Evolutionary conservation across 2,797 vertebrate genomes (phyloP).

Genomic region (Dermochelys coriacea): DNA sequence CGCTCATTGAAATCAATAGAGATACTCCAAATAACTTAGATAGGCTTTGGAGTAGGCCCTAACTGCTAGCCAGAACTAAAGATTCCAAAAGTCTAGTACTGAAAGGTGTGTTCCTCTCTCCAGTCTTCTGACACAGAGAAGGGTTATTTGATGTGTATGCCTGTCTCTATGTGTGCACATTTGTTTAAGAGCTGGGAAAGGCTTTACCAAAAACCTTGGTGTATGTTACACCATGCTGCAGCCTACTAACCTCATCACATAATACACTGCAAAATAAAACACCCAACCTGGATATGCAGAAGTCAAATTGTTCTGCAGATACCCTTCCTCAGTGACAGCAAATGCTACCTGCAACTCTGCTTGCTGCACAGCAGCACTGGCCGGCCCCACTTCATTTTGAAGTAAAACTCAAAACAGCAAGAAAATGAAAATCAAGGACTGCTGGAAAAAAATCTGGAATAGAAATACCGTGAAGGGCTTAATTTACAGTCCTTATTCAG

Average conservation of each 20-base stretch:
- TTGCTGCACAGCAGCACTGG: neutral
- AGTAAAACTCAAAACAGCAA: neutral
- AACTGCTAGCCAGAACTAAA: neutral
- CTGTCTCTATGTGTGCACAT: neutral
- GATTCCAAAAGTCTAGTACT: neutral
- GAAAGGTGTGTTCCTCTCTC: neutral
- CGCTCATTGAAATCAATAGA: neutral
- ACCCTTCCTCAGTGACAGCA: neutral
- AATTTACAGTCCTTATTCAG: neutral
- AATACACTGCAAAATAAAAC: neutral
- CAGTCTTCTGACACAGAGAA: neutral
- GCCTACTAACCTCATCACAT: neutral
- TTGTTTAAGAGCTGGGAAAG: neutral
- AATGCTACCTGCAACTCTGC: neutral
- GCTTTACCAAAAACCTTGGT: neutral
- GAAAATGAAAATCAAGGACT: neutral
- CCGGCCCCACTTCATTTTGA: neutral
- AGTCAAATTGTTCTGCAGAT: neutral
- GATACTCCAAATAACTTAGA: neutral
- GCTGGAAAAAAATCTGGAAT: neutral
- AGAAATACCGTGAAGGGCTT: neutral
- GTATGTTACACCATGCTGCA: neutral
- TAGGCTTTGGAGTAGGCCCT: neutral
- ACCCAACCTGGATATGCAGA: neutral
- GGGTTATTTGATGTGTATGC: neutral